Conservation (phyloP, 2,888 invertebrate species). For the Silvanus unidentatus region DNA sequence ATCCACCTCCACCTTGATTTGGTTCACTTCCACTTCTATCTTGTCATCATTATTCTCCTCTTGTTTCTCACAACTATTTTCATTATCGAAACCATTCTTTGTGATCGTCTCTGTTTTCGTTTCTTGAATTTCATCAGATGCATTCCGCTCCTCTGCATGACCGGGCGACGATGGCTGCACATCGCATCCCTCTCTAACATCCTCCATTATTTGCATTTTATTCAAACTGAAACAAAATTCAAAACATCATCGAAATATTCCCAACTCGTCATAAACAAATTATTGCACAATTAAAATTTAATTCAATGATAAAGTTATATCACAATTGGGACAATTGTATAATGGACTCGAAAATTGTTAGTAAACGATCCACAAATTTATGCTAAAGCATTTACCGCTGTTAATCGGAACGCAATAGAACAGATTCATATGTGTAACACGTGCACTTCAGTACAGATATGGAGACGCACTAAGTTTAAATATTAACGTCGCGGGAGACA, state of each 20-base stretch:
- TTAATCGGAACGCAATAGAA: too few species aligned
- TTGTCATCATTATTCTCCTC: constrained; percentile 17
- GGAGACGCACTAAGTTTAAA: not conserved
- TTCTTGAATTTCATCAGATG: constrained; percentile 24
- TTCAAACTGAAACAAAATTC: constrained; percentile 48
- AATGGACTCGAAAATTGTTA: too few species aligned
- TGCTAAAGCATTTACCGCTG: too few species aligned
- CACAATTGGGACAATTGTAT: too few species aligned
- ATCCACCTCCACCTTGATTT: constrained; percentile 18
- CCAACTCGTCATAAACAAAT: too few species aligned
- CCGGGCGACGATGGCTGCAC: constrained; percentile 44
- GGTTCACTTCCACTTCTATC: constrained; percentile 14
- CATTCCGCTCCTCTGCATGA: constrained; percentile 39
- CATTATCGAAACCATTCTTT: constrained; percentile 23
- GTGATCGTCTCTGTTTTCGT: constrained; percentile 12
- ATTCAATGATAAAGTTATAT: too few species aligned
- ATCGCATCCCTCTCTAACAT: constrained; percentile 47
- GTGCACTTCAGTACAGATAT: not conserved
- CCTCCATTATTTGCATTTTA: constrained; percentile 58
- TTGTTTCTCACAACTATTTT: constrained; percentile 10
- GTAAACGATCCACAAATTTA: too few species aligned
- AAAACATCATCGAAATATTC: too few species aligned
- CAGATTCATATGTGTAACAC: not conserved
- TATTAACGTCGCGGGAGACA: constrained; percentile 10
- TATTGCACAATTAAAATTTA: too few species aligned